phyloP scores from a whole-genome alignment of 2,888 invertebrate genomes.

The Quadroppia sp. region DNA sequence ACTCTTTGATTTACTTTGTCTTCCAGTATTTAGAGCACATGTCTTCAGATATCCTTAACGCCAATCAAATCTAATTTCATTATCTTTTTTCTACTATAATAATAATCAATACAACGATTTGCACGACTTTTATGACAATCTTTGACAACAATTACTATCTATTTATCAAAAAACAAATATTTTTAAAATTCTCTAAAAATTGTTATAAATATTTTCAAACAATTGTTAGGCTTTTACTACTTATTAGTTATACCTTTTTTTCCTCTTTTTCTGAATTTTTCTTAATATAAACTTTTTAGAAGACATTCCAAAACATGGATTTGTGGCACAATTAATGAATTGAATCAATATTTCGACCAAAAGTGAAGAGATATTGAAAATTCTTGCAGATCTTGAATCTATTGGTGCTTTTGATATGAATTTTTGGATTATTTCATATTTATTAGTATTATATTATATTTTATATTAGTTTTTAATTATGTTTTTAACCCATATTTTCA shows the following conservation, averaged over 20 bases:
- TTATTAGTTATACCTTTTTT: background rate
- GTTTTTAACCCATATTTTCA: background rate
- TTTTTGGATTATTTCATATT: background rate
- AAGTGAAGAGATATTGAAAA: background rate
- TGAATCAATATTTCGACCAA: background rate
- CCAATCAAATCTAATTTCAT: background rate
- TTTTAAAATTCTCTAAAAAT: background rate
- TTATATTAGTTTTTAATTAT: background rate
- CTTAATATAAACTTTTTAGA: background rate
- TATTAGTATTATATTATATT: background rate
- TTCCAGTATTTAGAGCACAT: background rate
- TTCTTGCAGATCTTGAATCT: background rate
- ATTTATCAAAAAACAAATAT: background rate
- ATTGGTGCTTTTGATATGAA: constrained; percentile 7
- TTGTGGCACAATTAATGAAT: background rate
- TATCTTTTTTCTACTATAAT: background rate
- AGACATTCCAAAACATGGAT: constrained; percentile 3
- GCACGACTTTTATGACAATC: constrained; percentile 11
- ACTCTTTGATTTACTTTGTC: background rate
- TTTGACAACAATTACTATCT: background rate
- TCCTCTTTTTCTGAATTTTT: background rate
- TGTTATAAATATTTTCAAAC: background rate
- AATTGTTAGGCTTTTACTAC: background rate
- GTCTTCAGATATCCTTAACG: background rate
- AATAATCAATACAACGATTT: constrained; percentile 8